Percentiles rank a stretch among this genome's conserved stretches.
Evolutionary conservation across 2,888 invertebrate species (phyloP).

Genomic region (Thera britannica): DNA sequence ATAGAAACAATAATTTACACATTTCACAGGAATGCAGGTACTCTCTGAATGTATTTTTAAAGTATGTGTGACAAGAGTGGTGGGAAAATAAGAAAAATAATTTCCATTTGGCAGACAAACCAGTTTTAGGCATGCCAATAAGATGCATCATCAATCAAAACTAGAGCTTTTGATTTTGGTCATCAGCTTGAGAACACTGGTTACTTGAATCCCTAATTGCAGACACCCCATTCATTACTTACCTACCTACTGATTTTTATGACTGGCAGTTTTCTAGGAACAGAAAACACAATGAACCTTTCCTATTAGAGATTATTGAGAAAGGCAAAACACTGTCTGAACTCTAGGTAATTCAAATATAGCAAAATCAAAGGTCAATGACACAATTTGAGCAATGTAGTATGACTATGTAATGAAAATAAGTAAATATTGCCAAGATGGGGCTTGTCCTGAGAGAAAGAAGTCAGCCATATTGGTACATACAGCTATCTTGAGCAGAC

Average conservation of each 20-base stretch:
- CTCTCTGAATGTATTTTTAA: not conserved
- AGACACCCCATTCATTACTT: not conserved
- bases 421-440: conserved; percentile 39
- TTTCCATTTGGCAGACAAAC: conserved; percentile 28
- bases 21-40: not conserved
- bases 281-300: not conserved
- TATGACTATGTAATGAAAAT: conserved; percentile 8
- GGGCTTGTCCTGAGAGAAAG: conserved; percentile 19
- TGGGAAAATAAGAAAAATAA: not conserved
- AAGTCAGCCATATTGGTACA: conserved; percentile 68
- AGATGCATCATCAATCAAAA: conserved; percentile 10
- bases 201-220: not conserved
- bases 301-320: not conserved
- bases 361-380: conserved; percentile 43
- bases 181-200: not conserved
- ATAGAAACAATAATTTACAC: not conserved
- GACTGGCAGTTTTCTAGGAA: not conserved
- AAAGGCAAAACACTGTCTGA: conserved; percentile 1
- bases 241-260: not conserved
- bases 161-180: not conserved
- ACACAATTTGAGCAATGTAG: conserved; percentile 34
- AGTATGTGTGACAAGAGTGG: not conserved
- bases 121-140: conserved; percentile 26
- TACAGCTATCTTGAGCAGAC: conserved; percentile 78
- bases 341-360: not conserved